phyloP scores from a whole-genome alignment of 2,797 vertebrate species.

The Enteromius thamalakanensis region DNA sequence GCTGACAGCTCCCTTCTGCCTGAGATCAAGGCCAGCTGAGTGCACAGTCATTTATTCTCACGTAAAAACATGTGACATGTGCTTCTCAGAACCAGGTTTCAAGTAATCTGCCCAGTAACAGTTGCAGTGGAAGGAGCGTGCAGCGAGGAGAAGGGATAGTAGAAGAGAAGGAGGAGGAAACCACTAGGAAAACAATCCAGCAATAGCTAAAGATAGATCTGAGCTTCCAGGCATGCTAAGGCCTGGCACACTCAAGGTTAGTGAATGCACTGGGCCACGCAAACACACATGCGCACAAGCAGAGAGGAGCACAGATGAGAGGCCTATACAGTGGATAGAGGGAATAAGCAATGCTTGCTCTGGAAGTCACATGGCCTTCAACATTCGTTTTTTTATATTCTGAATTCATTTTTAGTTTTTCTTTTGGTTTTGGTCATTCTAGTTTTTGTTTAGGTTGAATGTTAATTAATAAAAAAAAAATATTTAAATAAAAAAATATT shows the following conservation, averaged over 20 bases:
- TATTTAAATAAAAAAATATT: no score
- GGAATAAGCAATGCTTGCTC: neutral
- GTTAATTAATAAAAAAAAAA: neutral
- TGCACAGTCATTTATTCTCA: conserved; percentile 64
- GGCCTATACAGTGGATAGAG: conserved; percentile 21
- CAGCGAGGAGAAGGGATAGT: conserved; percentile 60
- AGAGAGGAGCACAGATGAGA: conserved; percentile 5
- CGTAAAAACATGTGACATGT: conserved; percentile 68
- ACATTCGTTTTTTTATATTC: neutral
- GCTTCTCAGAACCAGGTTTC: conserved; percentile 74
- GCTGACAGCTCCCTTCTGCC: conserved; percentile 65
- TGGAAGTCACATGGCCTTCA: neutral
- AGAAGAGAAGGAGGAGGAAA: conserved; percentile 64
- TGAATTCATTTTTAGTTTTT: neutral
- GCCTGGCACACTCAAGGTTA: conserved; percentile 76
- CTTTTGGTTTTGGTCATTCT: neutral
- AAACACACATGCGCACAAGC: conserved; percentile 24
- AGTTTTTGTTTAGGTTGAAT: neutral
- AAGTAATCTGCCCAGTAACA: conserved; percentile 80
- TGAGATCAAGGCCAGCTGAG: conserved; percentile 64
- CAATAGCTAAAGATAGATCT: conserved; percentile 80
- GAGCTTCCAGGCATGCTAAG: conserved; percentile 73
- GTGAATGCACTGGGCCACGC: conserved; percentile 13
- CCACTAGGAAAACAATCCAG: conserved; percentile 74
- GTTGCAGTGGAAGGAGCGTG: conserved; percentile 61